Evolutionary conservation across 2,888 invertebrate genomes (phyloP).

Genomic region (Andricus curvator): DNA sequence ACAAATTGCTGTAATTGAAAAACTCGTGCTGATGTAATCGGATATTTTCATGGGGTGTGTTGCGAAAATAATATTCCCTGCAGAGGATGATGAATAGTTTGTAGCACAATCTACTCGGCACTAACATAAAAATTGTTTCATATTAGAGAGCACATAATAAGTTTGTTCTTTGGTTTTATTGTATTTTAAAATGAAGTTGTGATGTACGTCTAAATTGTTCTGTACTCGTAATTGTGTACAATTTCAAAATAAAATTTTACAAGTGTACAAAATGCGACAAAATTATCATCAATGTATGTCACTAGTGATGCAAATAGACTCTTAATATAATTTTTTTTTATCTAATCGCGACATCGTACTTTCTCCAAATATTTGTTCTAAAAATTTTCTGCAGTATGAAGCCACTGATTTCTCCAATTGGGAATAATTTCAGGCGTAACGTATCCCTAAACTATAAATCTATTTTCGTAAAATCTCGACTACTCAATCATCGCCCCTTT

Average conservation of each 20-base stretch:
- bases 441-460: neutral
- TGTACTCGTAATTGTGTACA: neutral
- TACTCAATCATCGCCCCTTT: neutral
- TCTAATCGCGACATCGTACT: too few species aligned
- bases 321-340: too few species aligned
- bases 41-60: neutral
- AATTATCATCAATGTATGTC: neutral
- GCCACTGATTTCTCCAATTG: neutral
- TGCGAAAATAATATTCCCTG: neutral
- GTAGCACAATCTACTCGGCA: neutral
- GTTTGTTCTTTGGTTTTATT: neutral
- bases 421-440: neutral
- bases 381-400: neutral
- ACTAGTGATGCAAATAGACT: too few species aligned
- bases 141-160: neutral
- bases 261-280: neutral
- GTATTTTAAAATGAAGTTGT: neutral
- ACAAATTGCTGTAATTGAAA: neutral
- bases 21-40: conserved; percentile 2
- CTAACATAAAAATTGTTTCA: neutral
- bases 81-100: neutral
- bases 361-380: neutral
- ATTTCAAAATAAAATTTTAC: neutral
- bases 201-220: neutral
- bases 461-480: neutral